phyloP scores from a whole-genome alignment of 2,888 invertebrate species.

The Dryomyza anilis region DNA sequence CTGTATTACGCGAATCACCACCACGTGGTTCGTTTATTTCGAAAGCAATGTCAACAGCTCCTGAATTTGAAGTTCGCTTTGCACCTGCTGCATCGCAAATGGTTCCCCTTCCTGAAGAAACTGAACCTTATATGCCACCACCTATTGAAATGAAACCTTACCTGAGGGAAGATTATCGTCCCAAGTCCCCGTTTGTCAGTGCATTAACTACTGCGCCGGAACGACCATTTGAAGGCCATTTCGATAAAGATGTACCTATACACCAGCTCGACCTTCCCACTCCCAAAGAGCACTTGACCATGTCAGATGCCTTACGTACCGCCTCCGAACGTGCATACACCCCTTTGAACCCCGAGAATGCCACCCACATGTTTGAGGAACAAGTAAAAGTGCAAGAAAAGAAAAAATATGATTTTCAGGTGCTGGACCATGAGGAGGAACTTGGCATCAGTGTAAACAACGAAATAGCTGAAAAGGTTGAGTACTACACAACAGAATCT shows the following conservation, averaged over 20 bases:
- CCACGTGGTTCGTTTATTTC: constrained; percentile 63
- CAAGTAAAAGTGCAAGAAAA: constrained; percentile 48
- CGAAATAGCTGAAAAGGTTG: constrained; percentile 42
- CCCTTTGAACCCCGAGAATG: constrained; percentile 64
- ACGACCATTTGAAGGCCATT: constrained; percentile 63
- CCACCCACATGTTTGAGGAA: constrained; percentile 50
- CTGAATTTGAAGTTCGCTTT: constrained; percentile 54
- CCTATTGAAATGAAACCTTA: constrained; percentile 67
- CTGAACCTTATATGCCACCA: constrained; percentile 71
- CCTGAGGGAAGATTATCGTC: constrained; percentile 59
- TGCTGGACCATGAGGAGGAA: constrained; percentile 53
- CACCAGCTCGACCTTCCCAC: constrained; percentile 59
- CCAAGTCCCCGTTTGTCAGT: constrained; percentile 69
- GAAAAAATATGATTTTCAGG: constrained; percentile 55
- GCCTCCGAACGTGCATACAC: constrained; percentile 70
- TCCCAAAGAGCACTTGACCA: constrained; percentile 63
- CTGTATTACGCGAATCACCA: constrained; percentile 52
- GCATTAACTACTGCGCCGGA: constrained; percentile 74
- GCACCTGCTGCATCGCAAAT: constrained; percentile 57
- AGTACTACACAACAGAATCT: constrained; percentile 45
- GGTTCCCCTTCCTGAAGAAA: constrained; percentile 70
- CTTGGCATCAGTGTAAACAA: too few species aligned
- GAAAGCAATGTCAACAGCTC: constrained; percentile 61
- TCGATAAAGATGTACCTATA: constrained; percentile 62
- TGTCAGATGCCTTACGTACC: constrained; percentile 67